phyloP scores from a whole-genome alignment of 1,140 invertebrate genomes.

The Drosophila gunungcola region DNA sequence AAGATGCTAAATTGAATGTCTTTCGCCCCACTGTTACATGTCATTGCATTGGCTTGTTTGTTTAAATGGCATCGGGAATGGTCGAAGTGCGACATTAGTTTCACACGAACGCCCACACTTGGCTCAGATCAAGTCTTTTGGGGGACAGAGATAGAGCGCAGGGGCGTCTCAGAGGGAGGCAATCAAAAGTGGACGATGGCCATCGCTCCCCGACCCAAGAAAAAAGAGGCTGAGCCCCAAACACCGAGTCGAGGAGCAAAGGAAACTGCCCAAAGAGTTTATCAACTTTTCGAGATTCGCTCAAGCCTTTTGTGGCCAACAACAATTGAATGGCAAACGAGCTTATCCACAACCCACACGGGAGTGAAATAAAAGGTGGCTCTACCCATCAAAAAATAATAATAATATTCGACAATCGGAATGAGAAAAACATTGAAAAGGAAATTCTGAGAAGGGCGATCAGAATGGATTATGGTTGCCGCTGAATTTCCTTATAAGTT shows the following conservation, averaged over 20 bases:
- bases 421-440: neutral
- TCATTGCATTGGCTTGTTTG: conserved; percentile 70
- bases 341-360: conserved; percentile 4
- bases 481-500: neutral
- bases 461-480: neutral
- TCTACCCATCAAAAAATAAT: conserved; percentile 8
- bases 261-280: conserved; percentile 50
- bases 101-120: conserved; percentile 78
- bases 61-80: conserved; percentile 57
- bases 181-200: conserved; percentile 58
- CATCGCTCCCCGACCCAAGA: conserved; percentile 36
- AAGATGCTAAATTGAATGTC: neutral
- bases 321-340: conserved; percentile 25
- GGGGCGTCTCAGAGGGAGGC: conserved; percentile 20
- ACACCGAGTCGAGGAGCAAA: neutral
- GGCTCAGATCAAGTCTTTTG: conserved; percentile 4
- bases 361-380: neutral
- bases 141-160: neutral
- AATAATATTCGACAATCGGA: conserved; percentile 43
- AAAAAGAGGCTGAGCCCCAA: conserved; percentile 3
- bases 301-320: conserved; percentile 46
- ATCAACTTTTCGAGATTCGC: conserved; percentile 71
- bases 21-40: conserved; percentile 40
- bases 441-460: neutral
- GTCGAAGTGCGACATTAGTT: conserved; percentile 63